Percentiles rank a stretch among this genome's conserved stretches.
Conservation (phyloP, 2,888 invertebrate genomes). For the Hoplodrina ambigua region DNA sequence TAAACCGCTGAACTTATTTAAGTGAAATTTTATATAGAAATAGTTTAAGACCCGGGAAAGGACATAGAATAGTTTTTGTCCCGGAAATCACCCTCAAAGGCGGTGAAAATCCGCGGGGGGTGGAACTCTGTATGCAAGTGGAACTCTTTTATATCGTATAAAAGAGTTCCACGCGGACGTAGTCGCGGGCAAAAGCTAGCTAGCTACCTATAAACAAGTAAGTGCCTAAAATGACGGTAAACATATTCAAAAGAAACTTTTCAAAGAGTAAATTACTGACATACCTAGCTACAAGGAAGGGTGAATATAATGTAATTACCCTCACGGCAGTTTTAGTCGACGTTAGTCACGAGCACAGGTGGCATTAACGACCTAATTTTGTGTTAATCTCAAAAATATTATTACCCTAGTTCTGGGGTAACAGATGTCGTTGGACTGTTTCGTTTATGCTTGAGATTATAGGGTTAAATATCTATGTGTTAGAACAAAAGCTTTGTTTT, state of each 20-base stretch:
- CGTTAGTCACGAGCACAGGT: slow-evolving; percentile 65
- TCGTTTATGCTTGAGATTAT: slow-evolving; percentile 24
- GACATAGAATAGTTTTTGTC: too few relatives aligned
- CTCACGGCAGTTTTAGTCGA: slow-evolving; percentile 48
- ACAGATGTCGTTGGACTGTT: slow-evolving; percentile 63
- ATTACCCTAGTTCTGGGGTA: slow-evolving; percentile 50
- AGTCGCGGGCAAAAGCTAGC: too few relatives aligned
- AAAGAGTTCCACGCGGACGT: too few relatives aligned
- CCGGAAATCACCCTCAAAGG: too few relatives aligned
- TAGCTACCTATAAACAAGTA: too few relatives aligned
- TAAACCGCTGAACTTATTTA: too few relatives aligned
- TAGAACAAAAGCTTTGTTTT: neutral
- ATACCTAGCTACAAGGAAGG: slow-evolving; percentile 10
- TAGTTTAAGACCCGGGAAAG: too few relatives aligned
- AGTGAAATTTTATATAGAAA: too few relatives aligned
- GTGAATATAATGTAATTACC: slow-evolving; percentile 57
- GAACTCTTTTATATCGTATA: too few relatives aligned
- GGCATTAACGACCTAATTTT: slow-evolving; percentile 71
- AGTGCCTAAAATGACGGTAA: too few relatives aligned
- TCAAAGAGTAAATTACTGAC: neutral
- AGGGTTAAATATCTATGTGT: slow-evolving; percentile 12
- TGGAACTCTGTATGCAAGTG: too few relatives aligned
- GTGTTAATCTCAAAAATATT: slow-evolving; percentile 71
- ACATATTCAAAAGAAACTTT: neutral
- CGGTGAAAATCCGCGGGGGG: too few relatives aligned